These are phyloP conservation scores for Villa cingulata DNA, from an alignment of 2,888 invertebrate genomes.

Conservation along the genomic window DNA sequence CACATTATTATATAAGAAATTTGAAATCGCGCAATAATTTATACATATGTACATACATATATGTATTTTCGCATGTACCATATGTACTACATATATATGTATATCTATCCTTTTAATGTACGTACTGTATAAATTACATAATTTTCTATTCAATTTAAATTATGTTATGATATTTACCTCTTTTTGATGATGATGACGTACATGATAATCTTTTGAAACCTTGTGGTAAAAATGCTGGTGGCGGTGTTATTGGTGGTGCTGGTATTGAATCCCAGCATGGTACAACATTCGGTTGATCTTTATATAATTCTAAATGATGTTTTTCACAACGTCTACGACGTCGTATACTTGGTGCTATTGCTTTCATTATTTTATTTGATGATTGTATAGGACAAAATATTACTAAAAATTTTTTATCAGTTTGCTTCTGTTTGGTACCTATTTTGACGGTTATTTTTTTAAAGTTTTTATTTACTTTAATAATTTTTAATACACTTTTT, in stretches of 20 bases:
- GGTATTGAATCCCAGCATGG: constrained; percentile 42
- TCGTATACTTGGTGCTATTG: constrained; percentile 47
- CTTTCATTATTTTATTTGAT: constrained; percentile 42
- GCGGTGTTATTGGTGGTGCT: constrained; percentile 52
- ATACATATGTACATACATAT: no score
- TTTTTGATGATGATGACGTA: no score
- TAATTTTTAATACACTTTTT: not conserved
- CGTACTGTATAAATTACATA: no score
- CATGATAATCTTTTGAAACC: constrained; percentile 41
- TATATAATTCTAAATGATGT: constrained; percentile 40
- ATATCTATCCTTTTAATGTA: no score
- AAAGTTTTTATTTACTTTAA: not conserved
- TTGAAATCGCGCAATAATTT: no score
- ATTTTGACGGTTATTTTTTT: not conserved
- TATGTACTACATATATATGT: no score
- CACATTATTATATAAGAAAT: no score
- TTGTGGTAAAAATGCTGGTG: constrained; percentile 50
- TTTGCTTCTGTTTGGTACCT: not conserved
- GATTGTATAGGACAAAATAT: constrained; percentile 1
- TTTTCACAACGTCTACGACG: constrained; percentile 49
- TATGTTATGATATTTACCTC: constrained; percentile 21
- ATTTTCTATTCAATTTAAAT: no score
- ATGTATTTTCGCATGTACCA: no score
- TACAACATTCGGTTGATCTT: constrained; percentile 41
- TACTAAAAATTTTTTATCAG: not conserved